Conservation (phyloP, 2,888 invertebrate genomes). For the Augiades crinisus region DNA sequence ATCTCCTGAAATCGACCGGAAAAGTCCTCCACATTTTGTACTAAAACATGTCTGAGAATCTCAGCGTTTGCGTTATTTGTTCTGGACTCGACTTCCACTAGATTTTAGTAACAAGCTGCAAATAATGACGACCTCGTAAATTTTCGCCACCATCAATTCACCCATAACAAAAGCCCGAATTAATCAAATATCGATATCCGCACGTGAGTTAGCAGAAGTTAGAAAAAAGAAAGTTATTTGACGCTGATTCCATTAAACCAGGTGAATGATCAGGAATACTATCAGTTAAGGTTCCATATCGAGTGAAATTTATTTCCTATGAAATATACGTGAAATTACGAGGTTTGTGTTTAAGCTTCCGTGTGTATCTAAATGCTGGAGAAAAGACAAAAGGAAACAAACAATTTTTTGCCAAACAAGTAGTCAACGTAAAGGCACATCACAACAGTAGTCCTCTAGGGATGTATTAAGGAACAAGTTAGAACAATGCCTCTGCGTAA, state of each 20-base stretch:
- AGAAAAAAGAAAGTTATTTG: background rate
- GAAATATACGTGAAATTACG: too few relatives aligned
- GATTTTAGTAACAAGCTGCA: background rate
- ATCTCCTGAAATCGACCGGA: background rate
- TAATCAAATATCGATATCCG: background rate
- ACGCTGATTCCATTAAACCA: background rate
- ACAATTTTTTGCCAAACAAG: slow-evolving; percentile 6
- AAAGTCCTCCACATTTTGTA: background rate
- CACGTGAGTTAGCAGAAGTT: background rate
- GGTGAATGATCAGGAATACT: too few relatives aligned
- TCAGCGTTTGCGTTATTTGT: background rate
- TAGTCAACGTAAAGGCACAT: slow-evolving; percentile 3
- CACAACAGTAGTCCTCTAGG: slow-evolving; percentile 24
- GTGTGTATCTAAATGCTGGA: too few relatives aligned
- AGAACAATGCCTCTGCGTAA: slow-evolving; percentile 25
- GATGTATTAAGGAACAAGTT: slow-evolving; percentile 29
- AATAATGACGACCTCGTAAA: too few relatives aligned
- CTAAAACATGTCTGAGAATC: background rate
- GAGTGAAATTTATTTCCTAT: too few relatives aligned
- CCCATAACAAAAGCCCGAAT: background rate
- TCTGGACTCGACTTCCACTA: background rate
- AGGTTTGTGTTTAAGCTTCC: too few relatives aligned
- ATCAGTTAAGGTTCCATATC: too few relatives aligned
- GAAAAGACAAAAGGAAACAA: slow-evolving; percentile 21
- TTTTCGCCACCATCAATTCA: background rate